Evolutionary conservation across 2,797 vertebrate species (phyloP), one percentile per base, ranked within the genome.

Genomic region (Molothrus aeneus): DNA sequence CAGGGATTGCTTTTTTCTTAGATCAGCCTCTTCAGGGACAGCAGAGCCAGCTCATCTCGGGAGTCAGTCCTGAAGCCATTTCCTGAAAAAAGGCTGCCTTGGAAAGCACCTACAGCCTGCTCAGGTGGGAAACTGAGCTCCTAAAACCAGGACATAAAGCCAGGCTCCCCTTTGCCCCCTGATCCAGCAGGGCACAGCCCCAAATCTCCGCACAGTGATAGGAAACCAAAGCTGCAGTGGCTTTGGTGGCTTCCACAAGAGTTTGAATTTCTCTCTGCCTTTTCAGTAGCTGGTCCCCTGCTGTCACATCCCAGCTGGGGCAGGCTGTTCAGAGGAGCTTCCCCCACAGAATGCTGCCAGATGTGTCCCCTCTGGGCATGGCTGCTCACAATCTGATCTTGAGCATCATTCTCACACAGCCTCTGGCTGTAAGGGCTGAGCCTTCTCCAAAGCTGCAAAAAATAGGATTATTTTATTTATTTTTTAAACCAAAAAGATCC

Each of bases 341-440:
- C 12, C 60, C 69, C 54, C 13, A 7, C 51, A 71, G 65, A 89
- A 26, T 13, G 0, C 6, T 66, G 50, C 80, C 90, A 92, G 94
- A 61, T 92, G 86, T 87, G 94, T 14, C 65, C 88, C 83, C 83
- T 95, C 74, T 2, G 3, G 92, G 77, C 60, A 57, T 3, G 26
- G 54, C 60, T 82, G 88, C 80, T 93, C 91, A 50, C 79, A 80
- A 0, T 87, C 90, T 95, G 86, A 80, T 71, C 80, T 36, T 13
- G 63, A 92, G 85, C 90, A 92, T 71, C 71, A 3, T 10, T 80
- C 28, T 53, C 42, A n/a, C 91, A 85, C 78, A 80, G 85, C 74
- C 90, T 51, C 74, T 90, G 88, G 94, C 92, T 92, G 45, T 72
- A 61, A 77, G 68, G 56, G n/a, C 64, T 50, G 16, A 84, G 50